Percentiles rank a stretch among this genome's conserved stretches.
These are phyloP conservation scores for Camelus bactrianus DNA, from an alignment of 2,113 vertebrate species.

Conservation along the genomic window DNA sequence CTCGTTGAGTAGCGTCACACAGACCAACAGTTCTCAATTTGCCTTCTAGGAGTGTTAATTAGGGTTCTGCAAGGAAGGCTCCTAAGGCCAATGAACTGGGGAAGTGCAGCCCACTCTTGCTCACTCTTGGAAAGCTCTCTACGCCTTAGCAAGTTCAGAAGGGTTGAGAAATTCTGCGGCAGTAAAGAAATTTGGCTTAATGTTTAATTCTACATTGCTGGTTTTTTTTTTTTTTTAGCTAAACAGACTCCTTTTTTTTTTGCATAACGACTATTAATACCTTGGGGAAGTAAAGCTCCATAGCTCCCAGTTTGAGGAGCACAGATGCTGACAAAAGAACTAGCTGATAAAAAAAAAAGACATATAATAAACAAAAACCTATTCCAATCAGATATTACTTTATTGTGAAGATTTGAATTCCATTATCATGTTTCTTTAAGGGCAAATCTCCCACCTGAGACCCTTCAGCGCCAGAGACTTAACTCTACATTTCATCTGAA, in stretches of 20 bases:
- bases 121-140: neutral
- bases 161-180: neutral
- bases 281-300: slow-evolving; percentile 17
- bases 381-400: neutral
- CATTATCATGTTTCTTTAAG: neutral
- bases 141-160: neutral
- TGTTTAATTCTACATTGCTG: neutral
- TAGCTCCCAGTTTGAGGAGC: neutral
- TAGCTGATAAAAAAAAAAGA: neutral
- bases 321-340: neutral
- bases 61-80: neutral
- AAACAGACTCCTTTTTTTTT: neutral
- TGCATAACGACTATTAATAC: slow-evolving; percentile 1
- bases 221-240: neutral
- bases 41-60: slow-evolving; percentile 31
- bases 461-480: neutral
- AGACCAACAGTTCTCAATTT: neutral
- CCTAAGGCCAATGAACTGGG: neutral
- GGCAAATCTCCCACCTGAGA: neutral
- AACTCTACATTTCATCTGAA: neutral
- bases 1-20: neutral
- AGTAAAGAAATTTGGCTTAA: neutral
- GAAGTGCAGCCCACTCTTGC: neutral
- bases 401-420: neutral
- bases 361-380: neutral